Evolutionary conservation across 2,113 vertebrate genomes (phyloP), one percentile per base, ranked within the genome.

Genomic region (Orcinus orca): DNA sequence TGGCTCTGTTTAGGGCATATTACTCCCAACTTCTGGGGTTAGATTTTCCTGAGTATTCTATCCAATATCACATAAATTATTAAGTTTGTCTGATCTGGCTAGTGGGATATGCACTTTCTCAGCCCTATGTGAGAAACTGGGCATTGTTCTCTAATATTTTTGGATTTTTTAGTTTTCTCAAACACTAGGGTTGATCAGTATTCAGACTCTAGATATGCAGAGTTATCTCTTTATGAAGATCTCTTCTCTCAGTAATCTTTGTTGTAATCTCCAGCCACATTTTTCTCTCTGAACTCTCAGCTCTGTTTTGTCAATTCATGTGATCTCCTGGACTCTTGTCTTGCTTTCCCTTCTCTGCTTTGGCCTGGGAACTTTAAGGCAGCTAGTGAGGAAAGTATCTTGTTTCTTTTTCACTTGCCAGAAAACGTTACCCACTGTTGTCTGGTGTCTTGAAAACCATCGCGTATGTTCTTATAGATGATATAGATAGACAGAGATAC

Each of bases 1-100:
- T 1, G 1, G 4, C 5, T 90, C 14, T 47, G 2, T 11, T 26
- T 20, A n/a, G 5, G 1, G 18, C 3, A 60, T 70, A 13, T 38
- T 44, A 79, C 25, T 79, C 6, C 21, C 7, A 82, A 63, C 4
- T 9, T 87, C 53, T 87, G 17, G 90, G 36, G 23, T 36, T 79
- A 90, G 47, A 60, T 26, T 14, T 50, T 89, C 8, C 23, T 68
- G 17, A 15, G 50, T 29, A 63, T 68, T 85, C 29, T 81, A 14
- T 21, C 23, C 10, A 74, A 13, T 60, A 44, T 41, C 21, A 74
- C 58, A 81, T 14, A 50, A 65, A 81, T 44, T 58, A 67, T 53
- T 29, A 62, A 23, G 0, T 41, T 87, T 90, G 14, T 1, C 29
- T 87, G 29, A 2, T 94, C 23, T 62, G 29, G 25, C 11, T 62